phyloP scores from a whole-genome alignment of 1,140 invertebrate species.

The Pentalonia nigronervosa region DNA sequence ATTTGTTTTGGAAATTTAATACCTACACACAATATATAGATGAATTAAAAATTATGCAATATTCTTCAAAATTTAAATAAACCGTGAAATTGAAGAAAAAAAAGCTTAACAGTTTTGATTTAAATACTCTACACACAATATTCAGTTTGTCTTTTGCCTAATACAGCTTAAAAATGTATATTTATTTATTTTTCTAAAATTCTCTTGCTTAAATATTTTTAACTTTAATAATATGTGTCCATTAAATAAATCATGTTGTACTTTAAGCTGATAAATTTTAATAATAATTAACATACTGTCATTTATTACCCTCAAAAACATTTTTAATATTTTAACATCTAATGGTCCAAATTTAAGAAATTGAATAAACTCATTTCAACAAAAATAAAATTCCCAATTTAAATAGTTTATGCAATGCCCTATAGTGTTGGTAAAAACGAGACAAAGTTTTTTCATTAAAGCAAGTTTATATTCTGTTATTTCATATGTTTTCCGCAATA shows the following conservation, averaged over 20 bases:
- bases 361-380: neutral
- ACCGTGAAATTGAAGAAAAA: neutral
- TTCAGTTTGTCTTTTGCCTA: no score
- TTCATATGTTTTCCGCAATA: neutral
- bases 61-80: neutral
- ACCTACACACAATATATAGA: neutral
- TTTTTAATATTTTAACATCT: neutral
- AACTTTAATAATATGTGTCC: no score
- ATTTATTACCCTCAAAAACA: neutral
- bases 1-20: neutral
- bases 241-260: no score
- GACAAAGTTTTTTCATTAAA: neutral
- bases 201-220: no score
- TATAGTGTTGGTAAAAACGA: neutral
- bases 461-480: neutral
- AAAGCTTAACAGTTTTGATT: neutral
- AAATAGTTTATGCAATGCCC: neutral
- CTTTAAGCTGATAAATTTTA: neutral
- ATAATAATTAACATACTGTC: neutral
- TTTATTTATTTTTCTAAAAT: neutral
- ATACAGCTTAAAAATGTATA: neutral
- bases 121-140: neutral
- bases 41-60: neutral
- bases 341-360: neutral
- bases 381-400: neutral